Percentiles rank a stretch among this genome's conserved stretches.
Conservation (phyloP, 2,113 vertebrate genomes). For the Cyanoramphus novaezelandiae region DNA sequence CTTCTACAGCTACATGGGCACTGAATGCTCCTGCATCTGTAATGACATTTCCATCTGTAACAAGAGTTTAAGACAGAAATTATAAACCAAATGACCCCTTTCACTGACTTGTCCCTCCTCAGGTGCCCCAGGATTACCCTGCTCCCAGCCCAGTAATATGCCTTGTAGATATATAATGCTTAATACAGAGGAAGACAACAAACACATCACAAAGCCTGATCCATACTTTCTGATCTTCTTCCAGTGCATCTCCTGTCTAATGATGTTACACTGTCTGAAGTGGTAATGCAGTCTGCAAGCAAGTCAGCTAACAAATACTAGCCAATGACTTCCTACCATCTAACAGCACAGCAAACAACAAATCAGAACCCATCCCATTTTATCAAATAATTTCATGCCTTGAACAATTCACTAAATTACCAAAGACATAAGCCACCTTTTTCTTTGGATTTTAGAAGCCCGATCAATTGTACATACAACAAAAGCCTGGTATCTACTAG, state of each 20-base stretch:
- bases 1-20: neutral
- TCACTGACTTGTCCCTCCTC: neutral
- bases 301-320: neutral
- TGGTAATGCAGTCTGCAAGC: neutral
- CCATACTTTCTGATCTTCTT: neutral
- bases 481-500: constrained; percentile 59
- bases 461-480: neutral
- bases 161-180: neutral
- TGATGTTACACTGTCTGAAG: neutral
- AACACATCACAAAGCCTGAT: neutral
- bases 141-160: neutral
- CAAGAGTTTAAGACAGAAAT: neutral
- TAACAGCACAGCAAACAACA: neutral
- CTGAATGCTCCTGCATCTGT: constrained; percentile 17
- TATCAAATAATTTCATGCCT: neutral
- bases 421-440: neutral
- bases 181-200: neutral
- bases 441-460: neutral
- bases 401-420: neutral
- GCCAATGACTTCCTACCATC: neutral
- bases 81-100: neutral
- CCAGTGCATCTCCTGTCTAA: neutral
- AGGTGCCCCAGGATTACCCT: neutral
- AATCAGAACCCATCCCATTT: constrained; percentile 18
- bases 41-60: neutral